A percentile compares a stretch with the other conserved stretches of the same genome.
Evolutionary conservation across 2,797 vertebrate species (phyloP).

Genomic region (Martes flavigula): DNA sequence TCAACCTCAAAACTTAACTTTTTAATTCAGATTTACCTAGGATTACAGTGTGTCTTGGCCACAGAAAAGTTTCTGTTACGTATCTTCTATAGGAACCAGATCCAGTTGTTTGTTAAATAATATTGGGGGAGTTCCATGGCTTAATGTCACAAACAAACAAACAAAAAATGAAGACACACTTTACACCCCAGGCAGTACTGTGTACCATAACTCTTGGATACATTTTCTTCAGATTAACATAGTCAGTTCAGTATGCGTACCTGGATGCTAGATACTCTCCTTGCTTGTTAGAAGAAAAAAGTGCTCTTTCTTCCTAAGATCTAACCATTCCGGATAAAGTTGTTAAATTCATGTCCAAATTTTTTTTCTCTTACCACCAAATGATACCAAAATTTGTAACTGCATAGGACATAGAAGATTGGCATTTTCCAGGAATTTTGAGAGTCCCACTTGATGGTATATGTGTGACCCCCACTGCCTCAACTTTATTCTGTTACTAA

Average conservation of each 20-base stretch:
- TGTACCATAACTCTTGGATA: neutral
- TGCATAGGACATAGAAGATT: neutral
- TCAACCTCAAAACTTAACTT: slow-evolving; percentile 3
- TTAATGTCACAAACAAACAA: neutral
- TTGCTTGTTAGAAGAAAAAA: slow-evolving; percentile 20
- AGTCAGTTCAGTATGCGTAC: neutral
- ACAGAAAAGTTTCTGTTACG: neutral
- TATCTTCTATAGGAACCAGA: neutral
- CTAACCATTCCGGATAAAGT: neutral
- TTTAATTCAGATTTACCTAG: neutral
- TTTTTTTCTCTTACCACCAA: neutral
- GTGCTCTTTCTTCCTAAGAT: neutral
- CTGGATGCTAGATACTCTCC: neutral
- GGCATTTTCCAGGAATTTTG: neutral
- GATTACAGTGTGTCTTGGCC: neutral
- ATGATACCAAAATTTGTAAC: neutral
- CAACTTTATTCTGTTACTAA: neutral
- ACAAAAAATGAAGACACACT: neutral
- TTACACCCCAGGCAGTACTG: neutral
- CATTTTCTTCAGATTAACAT: neutral
- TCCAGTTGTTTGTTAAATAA: neutral
- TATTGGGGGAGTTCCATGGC: neutral
- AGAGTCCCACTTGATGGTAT: neutral
- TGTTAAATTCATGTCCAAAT: neutral
- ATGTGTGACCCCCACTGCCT: neutral